Evolutionary conservation across 2,888 invertebrate genomes (phyloP), one percentile per base, ranked within the genome.

Genomic region (Gymnoscelis rufifasciata): DNA sequence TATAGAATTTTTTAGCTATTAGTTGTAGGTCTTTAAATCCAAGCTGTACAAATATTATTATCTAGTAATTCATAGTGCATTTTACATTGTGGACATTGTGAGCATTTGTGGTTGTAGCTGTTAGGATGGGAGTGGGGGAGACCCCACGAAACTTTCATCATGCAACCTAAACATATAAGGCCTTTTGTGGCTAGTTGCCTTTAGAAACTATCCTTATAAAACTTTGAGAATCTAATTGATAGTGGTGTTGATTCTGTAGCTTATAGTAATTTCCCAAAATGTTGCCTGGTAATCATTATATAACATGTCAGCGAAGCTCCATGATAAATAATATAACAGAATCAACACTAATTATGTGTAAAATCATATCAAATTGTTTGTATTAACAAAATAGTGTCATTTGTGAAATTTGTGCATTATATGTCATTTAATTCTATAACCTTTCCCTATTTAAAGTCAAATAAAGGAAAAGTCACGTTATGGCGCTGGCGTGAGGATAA

Each of bases 1-100:
- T 69, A 73, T 75, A 76, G 77, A 76, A 62, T 79, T 82, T 78
- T 70, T 79, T 83, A 83, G 86, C 83, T 77, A 74, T 77, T 84
- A 87, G 84, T 74, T 57, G 76, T 87, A 87, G 87, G 74, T 75
- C 67, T 82, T 83, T 83, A 71, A 84, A 83, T 82, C 68, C 81
- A 75, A 77, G 82, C 83, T 87, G 84, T 87, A 86, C 81, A 87
- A 83, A 83, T 77, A 83, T 11, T 14, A 83, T 71, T 76, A 78
- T 75, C 70, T 83, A 84, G 80, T 78, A 78, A 83, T 77, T 82
- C 67, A 82, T 86, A 87, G 87, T 83, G 79, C 81, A 83, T 81
- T 86, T 83, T 83, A 80, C 81, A 84, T 83, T 75, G 71, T 82
- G 79, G 68, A 72, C 71, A 77, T 78, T 75, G 73, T 78, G 78